These are phyloP conservation scores for Kobus ellipsiprymnus DNA, from an alignment of 2,113 vertebrate species.

Conservation along the genomic window DNA sequence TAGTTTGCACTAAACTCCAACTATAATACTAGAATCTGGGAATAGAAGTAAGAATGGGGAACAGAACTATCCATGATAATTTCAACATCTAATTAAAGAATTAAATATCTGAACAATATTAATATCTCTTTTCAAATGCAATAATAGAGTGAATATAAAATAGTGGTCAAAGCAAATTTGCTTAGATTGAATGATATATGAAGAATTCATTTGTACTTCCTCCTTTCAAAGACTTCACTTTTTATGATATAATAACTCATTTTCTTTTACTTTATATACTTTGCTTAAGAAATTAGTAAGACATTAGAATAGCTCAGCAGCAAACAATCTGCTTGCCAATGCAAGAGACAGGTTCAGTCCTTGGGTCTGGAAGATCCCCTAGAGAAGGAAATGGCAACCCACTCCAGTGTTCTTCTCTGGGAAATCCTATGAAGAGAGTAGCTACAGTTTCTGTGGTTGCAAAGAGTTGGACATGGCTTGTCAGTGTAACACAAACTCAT, in stretches of 20 bases:
- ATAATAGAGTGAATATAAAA: neutral
- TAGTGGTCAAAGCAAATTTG: neutral
- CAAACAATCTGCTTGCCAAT: neutral
- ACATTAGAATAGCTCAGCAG: neutral
- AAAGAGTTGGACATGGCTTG: neutral
- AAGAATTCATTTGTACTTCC: neutral
- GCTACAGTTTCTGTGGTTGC: neutral
- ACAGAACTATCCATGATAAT: neutral
- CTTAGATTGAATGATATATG: neutral
- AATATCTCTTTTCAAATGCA: neutral
- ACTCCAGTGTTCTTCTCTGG: neutral
- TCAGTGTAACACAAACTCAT: neutral
- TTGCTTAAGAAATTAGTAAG: neutral
- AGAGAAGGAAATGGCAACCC: neutral
- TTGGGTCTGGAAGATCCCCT: neutral
- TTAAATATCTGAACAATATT: neutral
- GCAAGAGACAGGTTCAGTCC: neutral
- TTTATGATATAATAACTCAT: neutral
- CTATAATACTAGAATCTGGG: neutral
- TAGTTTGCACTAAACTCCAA: neutral
- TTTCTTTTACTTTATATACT: neutral
- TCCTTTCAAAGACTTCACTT: neutral
- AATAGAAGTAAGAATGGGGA: neutral
- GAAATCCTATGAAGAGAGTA: neutral
- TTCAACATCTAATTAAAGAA: neutral